Evolutionary conservation across 2,888 invertebrate genomes (phyloP).

Genomic region (Lamellibrachia satsuma): DNA sequence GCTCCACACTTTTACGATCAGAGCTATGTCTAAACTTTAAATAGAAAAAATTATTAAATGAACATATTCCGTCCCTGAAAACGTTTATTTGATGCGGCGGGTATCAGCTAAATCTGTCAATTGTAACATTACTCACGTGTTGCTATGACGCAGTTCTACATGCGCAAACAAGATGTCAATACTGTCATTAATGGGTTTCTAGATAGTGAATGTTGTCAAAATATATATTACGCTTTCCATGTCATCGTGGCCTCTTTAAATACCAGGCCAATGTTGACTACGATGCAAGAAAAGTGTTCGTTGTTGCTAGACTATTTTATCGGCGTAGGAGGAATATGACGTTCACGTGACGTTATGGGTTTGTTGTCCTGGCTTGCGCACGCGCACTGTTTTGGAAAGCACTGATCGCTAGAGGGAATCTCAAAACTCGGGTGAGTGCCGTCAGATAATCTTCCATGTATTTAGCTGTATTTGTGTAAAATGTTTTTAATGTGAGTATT

Average conservation of each 20-base stretch:
- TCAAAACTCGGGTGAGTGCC: not conserved
- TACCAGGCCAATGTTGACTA: not conserved
- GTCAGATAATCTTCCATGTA: not conserved
- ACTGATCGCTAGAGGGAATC: not conserved
- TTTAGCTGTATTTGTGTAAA: not conserved
- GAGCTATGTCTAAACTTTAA: not conserved
- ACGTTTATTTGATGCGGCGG: not conserved
- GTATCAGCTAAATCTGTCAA: not conserved
- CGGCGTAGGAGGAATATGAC: not conserved
- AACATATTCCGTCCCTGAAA: not conserved
- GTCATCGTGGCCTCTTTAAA: not conserved
- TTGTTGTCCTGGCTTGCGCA: not conserved
- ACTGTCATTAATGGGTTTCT: not conserved
- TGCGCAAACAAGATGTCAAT: not conserved
- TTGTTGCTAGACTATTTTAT: not conserved
- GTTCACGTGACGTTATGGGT: conserved; percentile 12
- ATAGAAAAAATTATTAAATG: not conserved
- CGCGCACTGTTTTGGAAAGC: not conserved
- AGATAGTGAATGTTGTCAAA: not conserved
- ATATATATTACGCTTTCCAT: not conserved
- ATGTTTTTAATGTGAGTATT: not conserved
- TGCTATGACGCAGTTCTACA: not conserved
- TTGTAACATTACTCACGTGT: not conserved
- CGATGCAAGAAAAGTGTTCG: not conserved
- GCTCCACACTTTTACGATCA: too few relatives aligned